Evolutionary conservation across 2,888 invertebrate genomes (phyloP), one percentile per base, ranked within the genome.

Genomic region (Habrosyne pyritoides): DNA sequence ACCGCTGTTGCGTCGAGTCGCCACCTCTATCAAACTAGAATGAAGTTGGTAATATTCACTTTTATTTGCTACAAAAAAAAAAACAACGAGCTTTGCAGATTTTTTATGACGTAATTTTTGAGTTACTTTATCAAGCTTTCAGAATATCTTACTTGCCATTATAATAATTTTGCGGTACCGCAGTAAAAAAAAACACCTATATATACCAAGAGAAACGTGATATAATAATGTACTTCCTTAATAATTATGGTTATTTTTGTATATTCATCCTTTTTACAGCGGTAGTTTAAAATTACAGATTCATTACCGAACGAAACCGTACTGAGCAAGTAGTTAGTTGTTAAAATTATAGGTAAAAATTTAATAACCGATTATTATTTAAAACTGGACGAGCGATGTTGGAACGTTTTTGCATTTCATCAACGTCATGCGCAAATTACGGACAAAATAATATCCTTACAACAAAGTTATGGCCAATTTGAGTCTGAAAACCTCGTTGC

Each of bases 1-100:
- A 60, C 64, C 62, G 59, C 56, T 63, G 64, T 58, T 60, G 55
- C 61, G 63, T 42, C 47, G 18, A 42, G 42, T 42, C 42, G 14
- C 49, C 49, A 49, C 49, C 26, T 24, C 24, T n/a, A 24, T 36
- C 12, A 22, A 51, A 47, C 21, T 52, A 14, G 10, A 52, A 33
- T 10, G 42, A 42, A 42, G n/a, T 18, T 42, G 18, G 7, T 18
- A 7, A 0, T 42, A 18, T 42, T 8, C 14, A 42, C 7, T 42
- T 36, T 14, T 8, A n/a, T n/a, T 33, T 33, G 33, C n/a, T n/a
- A n/a, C 33, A 33, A 30, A 8, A 14, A 36, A 14, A 10, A 14
- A 36, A 36, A 14, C n/a, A 14, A 4, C 36, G 14, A 14, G 36
- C 14, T n/a, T n/a, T 14, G 36, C 6, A 33, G 12, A 33, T 33